Conservation (phyloP, 2,888 invertebrate genomes). For the Augiades crinisus region DNA sequence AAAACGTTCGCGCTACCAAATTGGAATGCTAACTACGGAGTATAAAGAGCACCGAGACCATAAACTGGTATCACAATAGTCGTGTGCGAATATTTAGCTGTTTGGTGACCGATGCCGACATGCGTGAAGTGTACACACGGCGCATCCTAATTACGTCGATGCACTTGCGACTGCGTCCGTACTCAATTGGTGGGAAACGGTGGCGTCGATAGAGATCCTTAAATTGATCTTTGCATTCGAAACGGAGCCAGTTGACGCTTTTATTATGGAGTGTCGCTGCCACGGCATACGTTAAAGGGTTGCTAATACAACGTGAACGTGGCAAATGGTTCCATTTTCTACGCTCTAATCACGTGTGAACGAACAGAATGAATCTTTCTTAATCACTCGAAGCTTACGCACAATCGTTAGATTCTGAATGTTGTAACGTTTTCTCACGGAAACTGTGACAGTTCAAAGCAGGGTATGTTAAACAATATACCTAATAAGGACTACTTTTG, state of each 20-base stretch:
- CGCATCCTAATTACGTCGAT: constrained; percentile 74
- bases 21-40: constrained; percentile 74
- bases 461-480: too few relatives aligned
- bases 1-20: constrained; percentile 70
- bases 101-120: constrained; percentile 67
- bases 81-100: constrained; percentile 75
- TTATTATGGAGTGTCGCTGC: constrained; percentile 13
- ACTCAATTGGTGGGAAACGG: constrained; percentile 60
- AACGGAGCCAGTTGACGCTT: constrained; percentile 10
- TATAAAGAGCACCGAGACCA: constrained; percentile 75
- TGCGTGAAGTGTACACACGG: constrained; percentile 49
- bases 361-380: too few relatives aligned
- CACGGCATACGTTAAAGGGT: background rate
- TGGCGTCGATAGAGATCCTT: constrained; percentile 13
- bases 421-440: too few relatives aligned
- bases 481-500: too few relatives aligned
- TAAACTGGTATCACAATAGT: constrained; percentile 78
- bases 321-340: too few relatives aligned
- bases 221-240: constrained; percentile 24
- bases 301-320: too few relatives aligned
- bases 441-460: too few relatives aligned
- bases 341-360: too few relatives aligned
- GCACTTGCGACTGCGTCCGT: constrained; percentile 50
- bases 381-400: too few relatives aligned
- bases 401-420: too few relatives aligned